Evolutionary conservation across 2,797 vertebrate genomes (phyloP).

Genomic region (Siniperca undulata): DNA sequence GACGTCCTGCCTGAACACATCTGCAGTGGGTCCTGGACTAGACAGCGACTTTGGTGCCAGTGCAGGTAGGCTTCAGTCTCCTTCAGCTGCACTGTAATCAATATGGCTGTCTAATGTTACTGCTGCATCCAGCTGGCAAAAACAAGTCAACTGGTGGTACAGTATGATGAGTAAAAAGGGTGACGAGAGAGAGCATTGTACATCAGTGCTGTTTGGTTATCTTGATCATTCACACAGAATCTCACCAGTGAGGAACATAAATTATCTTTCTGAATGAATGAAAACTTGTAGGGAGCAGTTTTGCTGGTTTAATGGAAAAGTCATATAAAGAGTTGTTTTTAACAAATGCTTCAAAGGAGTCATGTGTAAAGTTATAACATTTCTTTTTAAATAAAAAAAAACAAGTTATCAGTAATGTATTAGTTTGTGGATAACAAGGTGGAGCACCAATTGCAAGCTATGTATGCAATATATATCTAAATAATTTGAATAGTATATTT

Average conservation of each 20-base stretch:
- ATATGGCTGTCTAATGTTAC: background rate
- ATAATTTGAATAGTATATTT: too few relatives aligned
- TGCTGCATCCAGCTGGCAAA: too few relatives aligned
- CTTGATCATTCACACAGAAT: too few relatives aligned
- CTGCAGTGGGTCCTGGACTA: conserved; percentile 84
- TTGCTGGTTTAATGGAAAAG: background rate
- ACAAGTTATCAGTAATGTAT: background rate
- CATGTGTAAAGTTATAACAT: background rate
- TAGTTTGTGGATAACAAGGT: background rate
- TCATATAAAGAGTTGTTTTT: background rate
- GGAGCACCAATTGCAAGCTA: too few relatives aligned
- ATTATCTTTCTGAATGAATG: background rate
- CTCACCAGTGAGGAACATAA: background rate
- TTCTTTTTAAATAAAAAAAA: too few relatives aligned
- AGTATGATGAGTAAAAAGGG: background rate
- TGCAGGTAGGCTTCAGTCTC: conserved; percentile 77
- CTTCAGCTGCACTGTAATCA: conserved; percentile 5
- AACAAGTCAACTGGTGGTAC: background rate
- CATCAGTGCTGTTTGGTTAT: too few relatives aligned
- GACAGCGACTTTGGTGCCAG: conserved; percentile 91
- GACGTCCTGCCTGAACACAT: conserved; percentile 66
- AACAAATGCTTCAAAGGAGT: background rate
- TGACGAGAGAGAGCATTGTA: too few relatives aligned
- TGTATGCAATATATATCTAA: too few relatives aligned
- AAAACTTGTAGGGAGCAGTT: background rate